Conservation (phyloP, 2,888 invertebrate species). For the Patella depressa region DNA sequence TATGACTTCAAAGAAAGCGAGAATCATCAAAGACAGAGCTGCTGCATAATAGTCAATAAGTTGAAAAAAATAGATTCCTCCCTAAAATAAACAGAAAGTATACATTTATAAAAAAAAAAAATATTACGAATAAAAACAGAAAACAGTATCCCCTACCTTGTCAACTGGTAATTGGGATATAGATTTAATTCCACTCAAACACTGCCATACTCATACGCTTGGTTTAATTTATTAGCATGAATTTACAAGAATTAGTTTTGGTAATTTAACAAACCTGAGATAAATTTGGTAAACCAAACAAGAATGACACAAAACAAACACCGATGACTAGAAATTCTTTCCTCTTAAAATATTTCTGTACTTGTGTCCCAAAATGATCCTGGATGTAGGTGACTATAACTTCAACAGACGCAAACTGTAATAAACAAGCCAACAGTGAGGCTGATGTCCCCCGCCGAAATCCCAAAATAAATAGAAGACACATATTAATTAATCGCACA, state of each 20-base stretch:
- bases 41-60: slow-evolving; percentile 67
- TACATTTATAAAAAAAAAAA: neutral
- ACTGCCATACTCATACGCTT: no score
- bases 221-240: neutral
- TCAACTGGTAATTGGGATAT: no score
- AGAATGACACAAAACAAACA: slow-evolving; percentile 85
- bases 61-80: slow-evolving; percentile 68
- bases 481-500: no score
- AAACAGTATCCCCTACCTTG: no score
- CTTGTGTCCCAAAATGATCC: slow-evolving; percentile 91
- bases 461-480: no score
- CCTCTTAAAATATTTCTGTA: slow-evolving; percentile 84
- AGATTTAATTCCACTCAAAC: no score
- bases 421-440: no score
- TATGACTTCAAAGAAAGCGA: slow-evolving; percentile 69
- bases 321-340: slow-evolving; percentile 88
- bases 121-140: no score
- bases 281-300: slow-evolving; percentile 89
- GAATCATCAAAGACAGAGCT: slow-evolving; percentile 66
- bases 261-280: slow-evolving; percentile 77
- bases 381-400: slow-evolving; percentile 94
- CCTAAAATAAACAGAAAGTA: slow-evolving; percentile 51
- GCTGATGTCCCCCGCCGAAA: no score
- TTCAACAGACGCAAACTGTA: slow-evolving; percentile 88
- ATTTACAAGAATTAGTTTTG: neutral